A percentile compares a stretch with the other conserved stretches of the same genome.
Evolutionary conservation across 2,113 vertebrate genomes (phyloP).

Genomic region (Copsychus sechellarum): DNA sequence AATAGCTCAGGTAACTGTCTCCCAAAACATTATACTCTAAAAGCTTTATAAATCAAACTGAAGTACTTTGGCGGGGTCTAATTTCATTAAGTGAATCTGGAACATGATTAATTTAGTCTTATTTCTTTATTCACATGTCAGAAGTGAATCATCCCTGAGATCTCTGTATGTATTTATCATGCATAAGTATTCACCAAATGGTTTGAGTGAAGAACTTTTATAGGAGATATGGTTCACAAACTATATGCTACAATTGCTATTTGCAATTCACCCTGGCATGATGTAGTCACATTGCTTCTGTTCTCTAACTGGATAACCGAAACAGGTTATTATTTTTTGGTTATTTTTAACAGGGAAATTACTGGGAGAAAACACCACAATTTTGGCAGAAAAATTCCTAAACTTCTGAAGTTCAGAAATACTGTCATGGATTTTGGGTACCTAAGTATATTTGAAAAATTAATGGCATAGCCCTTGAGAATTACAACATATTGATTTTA

Average conservation of each 20-base stretch:
- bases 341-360: background rate
- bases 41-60: conserved; percentile 46
- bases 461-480: background rate
- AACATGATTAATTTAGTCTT: conserved; percentile 32
- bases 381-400: background rate
- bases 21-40: background rate
- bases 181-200: background rate
- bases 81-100: conserved; percentile 33
- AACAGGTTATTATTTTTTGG: background rate
- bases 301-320: background rate
- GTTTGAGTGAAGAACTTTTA: background rate
- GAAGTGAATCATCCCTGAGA: conserved; percentile 28
- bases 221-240: background rate
- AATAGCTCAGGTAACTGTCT: background rate
- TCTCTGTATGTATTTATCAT: background rate
- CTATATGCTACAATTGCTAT: background rate
- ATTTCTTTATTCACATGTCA: conserved; percentile 37
- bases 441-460: background rate
- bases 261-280: background rate
- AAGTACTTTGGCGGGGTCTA: background rate
- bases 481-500: background rate
- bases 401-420: background rate
- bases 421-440: background rate
- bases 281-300: background rate
- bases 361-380: background rate